Base-by-base conservation (phyloP, 2,888 invertebrate genomes). In the Harmothoe impar region DNA sequence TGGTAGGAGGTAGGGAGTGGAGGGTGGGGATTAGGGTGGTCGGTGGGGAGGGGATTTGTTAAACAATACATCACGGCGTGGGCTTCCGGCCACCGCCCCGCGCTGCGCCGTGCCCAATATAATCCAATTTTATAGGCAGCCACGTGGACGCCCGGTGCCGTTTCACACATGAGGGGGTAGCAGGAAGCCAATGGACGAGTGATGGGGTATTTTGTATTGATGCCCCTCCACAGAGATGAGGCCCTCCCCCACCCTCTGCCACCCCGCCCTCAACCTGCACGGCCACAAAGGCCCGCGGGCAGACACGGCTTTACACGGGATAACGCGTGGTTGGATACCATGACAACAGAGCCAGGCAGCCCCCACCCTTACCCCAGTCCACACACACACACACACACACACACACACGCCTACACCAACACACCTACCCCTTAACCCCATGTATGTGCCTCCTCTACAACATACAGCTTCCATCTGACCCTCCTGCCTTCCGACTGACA, bases 121-220 rank as follows among this genome's bases (percentile, higher is more conserved):
- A 43, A 81, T 81, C 43, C 81, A 81, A 81, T 81, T 35, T 81
- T 81, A 81, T 77, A 15, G 77, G 77, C 77, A 77, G 77, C 77
- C 77, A 31, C 29, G 77, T 31, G 77, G 77, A 77, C 77, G 77
- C 29, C 17, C 77, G 77, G 29, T 31, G 77, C 77, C 77, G 77
- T 77, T 77, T 77, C 77, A 77, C 77, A 77, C 77, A 77, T 77
- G 77, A 77, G 77, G 25, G 77, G 31, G 29, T 29, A 77, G 77
- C 77, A 77, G 77, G 77, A n/a, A 77, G 77, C 77, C 77, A 31
- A 77, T 77, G 77, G 77, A 77, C 77, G 77, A 77, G 29, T 77
- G 77, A 77, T 77, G 77, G 77, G 77, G 77, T 77, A 77, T 77
- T 77, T 77, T 77, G 77, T 77, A 77, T 77, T 77, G 77, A 77